Base-by-base conservation (phyloP, 2,888 invertebrate species). In the Phengaris alcon region DNA sequence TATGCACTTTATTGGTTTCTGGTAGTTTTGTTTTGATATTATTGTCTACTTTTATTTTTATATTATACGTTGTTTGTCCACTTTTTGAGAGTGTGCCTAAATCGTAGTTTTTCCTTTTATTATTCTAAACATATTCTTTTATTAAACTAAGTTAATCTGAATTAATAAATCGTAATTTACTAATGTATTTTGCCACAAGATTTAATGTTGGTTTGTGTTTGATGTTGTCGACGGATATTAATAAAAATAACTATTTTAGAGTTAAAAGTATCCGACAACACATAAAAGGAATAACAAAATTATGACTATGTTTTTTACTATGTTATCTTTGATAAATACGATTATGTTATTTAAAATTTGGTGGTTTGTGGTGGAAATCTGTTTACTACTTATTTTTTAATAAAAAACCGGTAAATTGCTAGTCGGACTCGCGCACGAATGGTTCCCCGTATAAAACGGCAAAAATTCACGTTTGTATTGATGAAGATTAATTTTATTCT, bases 1-100 rank as follows among this genome's bases (percentile, higher is more conserved):
- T 69, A 48, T 48, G 48, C 46, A 69, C 69, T 69, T 69, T 48
- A n/a, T 48, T 48, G 46, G 48, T 48, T 68, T 46, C 46, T n/a
- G 59, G 10, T 7, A 9, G 5, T 64, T 64, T 12, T 15, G 4
- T 22, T 8, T 15, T 59, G 10, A 35, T 35, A 35, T 35, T 35
- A 35, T 35, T 35, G 35, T 35, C 35, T 35, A 35, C 35, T 35
- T 35, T 35, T 64, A 10, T 64, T 64, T 64, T 64, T 44, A 12
- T 12, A 64, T 35, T 6, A 64, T 64, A 64, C 22, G 35, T 64
- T 54, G 54, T 54, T 54, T 54, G 2, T 4, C 4, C 35, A 35
- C 35, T 35, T 35, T 35, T 35, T 35, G 35, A 35, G 35, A 35
- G 1, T 35, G 35, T 35, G 35, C 4, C 35, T 35, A 35, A 35